Base-by-base conservation (phyloP, 2,797 vertebrate species). In the Todus mexicanus region DNA sequence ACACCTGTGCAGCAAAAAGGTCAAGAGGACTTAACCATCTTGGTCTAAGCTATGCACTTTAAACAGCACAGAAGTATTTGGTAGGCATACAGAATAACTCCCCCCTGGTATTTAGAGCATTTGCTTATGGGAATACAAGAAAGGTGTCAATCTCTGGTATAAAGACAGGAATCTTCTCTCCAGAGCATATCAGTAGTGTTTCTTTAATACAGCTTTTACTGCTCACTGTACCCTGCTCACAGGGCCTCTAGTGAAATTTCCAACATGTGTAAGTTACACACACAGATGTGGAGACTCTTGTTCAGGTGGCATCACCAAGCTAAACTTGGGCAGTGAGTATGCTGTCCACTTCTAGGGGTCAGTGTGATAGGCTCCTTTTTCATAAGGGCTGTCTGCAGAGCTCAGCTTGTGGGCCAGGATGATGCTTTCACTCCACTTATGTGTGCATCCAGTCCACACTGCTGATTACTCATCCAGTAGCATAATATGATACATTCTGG, bases 1-100 rank as follows among this genome's bases (percentile, higher is more conserved):
- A 25, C 22, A 65, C 7, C 15, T 47, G 40, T 1, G 0, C 38
- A 66, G 12, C 1, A 2, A 4, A 66, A 69, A 29, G 7, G 26
- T 12, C 8, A 35, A 60, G 47, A 70, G 60, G 51, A 66, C 37
- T 4, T 12, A 42, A 17, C 2, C 45, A 10, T 21, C 50, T 16
- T 4, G 27, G 5, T 16, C 65, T 29, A 69, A 38, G 33, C 13
- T 22, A 29, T 15, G 18, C 26, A n/a, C 37, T 53, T 70, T 37
- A 53, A 53, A 53, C 21, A 53, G 16, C 37, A 40, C 9, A 6
- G 37, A 29, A 69, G 12, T 35, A 51, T 19, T 29, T 14, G 14
- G 35, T n/a, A 42, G 31, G 68, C 12, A 12, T 42, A 7, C 37
- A n/a, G 27, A 70, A 70, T 23, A n/a, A 53, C n/a, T 70, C 42